Conservation (phyloP, 2,113 vertebrate species). For the Chloropsis cyanopogon region DNA sequence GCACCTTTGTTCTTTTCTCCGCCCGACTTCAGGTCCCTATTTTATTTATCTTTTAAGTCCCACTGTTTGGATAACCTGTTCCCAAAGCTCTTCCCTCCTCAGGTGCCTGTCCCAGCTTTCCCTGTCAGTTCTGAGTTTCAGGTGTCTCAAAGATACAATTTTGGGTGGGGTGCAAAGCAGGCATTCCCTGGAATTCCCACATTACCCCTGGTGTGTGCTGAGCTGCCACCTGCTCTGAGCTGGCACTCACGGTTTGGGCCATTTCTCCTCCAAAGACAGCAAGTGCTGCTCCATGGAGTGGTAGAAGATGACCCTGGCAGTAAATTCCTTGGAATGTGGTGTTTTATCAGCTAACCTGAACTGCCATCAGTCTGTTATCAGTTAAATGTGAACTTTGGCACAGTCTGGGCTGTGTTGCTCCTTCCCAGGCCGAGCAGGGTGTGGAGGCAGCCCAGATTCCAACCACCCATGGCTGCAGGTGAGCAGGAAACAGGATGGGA, state of each 20-base stretch:
- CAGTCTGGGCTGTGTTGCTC: background rate
- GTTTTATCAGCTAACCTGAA: background rate
- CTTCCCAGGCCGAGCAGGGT: background rate
- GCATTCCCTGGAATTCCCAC: background rate
- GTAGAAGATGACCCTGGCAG: background rate
- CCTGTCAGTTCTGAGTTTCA: background rate
- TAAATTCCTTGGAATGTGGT: background rate
- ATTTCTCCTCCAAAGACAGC: background rate
- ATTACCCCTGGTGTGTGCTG: background rate
- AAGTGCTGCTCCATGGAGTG: background rate
- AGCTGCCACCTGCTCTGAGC: background rate
- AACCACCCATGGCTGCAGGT: background rate
- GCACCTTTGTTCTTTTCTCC: background rate
- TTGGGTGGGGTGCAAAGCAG: background rate
- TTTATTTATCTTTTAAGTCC: background rate
- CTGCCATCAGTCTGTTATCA: background rate
- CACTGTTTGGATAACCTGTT: background rate
- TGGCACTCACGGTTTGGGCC: background rate
- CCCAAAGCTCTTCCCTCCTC: background rate
- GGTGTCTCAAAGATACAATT: background rate
- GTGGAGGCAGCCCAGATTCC: background rate
- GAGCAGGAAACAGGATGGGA: background rate
- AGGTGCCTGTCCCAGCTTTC: background rate
- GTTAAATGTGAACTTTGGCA: background rate
- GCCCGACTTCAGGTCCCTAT: accelerated